Evolutionary conservation across 2,888 invertebrate genomes (phyloP).

Genomic region (Mystacides longicornis): DNA sequence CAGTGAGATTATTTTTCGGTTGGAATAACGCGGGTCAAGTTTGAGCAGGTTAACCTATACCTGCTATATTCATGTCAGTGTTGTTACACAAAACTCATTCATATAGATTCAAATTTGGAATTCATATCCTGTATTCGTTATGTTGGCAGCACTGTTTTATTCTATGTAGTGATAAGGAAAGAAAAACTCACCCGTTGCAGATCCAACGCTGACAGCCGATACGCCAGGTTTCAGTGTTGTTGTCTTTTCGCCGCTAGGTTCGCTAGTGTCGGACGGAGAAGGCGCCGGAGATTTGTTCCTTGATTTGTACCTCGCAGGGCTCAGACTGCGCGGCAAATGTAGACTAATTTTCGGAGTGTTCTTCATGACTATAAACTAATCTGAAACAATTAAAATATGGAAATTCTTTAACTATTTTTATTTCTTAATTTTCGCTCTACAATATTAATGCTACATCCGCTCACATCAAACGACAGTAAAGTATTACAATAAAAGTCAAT

Average conservation of each 20-base stretch:
- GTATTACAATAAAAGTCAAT: too few relatives aligned
- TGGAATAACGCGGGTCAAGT: too few relatives aligned
- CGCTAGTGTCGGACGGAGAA: conserved; percentile 17
- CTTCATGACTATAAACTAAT: too few relatives aligned
- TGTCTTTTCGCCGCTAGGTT: conserved; percentile 13
- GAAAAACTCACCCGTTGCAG: conserved; percentile 23
- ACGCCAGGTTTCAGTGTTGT: conserved; percentile 14
- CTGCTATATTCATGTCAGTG: too few relatives aligned
- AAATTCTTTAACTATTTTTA: not conserved
- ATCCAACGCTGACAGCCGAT: conserved; percentile 15
- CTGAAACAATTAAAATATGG: too few relatives aligned
- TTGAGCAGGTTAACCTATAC: too few relatives aligned
- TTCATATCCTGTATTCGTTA: too few relatives aligned
- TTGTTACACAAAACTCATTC: too few relatives aligned
- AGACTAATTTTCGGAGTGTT: conserved; percentile 24
- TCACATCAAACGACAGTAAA: too few relatives aligned
- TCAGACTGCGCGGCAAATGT: conserved; percentile 24
- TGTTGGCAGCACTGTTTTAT: not conserved
- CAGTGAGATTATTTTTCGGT: too few relatives aligned
- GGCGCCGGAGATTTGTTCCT: conserved; percentile 21
- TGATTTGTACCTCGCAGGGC: conserved; percentile 21
- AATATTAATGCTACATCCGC: too few relatives aligned
- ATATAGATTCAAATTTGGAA: too few relatives aligned
- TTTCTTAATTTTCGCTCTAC: not conserved
- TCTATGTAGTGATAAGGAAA: conserved; percentile 10